These are phyloP conservation scores for Brienomyrus brachyistius DNA, from an alignment of 2,113 vertebrate species.

Conservation along the genomic window DNA sequence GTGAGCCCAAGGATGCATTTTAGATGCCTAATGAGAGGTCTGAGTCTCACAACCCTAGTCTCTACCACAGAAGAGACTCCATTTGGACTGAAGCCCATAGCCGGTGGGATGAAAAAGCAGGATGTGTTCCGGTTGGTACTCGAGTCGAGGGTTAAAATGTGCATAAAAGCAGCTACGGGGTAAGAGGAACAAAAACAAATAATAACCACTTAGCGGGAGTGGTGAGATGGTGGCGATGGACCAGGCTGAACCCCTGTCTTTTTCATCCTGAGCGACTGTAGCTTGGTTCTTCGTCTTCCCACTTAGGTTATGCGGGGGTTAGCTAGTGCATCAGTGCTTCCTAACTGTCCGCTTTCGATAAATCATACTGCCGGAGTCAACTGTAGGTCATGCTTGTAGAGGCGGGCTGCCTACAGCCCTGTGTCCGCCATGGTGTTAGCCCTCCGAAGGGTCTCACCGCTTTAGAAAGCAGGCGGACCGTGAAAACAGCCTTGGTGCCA, in stretches of 20 bases:
- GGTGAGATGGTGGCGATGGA: background rate
- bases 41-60: background rate
- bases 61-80: background rate
- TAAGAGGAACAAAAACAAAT: background rate
- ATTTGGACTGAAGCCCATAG: background rate
- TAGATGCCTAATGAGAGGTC: background rate
- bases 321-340: background rate
- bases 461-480: background rate
- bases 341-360: background rate
- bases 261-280: background rate
- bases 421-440: background rate
- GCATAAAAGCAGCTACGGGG: background rate
- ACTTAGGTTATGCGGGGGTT: background rate
- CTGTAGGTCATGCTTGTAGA: background rate
- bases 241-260: background rate
- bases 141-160: background rate
- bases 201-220: background rate
- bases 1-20: background rate
- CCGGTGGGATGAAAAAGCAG: background rate
- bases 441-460: background rate
- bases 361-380: conserved; percentile 4
- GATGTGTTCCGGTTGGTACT: background rate
- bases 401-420: background rate
- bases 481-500: background rate
- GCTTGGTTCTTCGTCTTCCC: background rate